Percentiles rank a stretch among this genome's conserved stretches.
phyloP scores from a whole-genome alignment of 92 coral and sea anemone genomes.

The Epizoanthus fatuus region DNA sequence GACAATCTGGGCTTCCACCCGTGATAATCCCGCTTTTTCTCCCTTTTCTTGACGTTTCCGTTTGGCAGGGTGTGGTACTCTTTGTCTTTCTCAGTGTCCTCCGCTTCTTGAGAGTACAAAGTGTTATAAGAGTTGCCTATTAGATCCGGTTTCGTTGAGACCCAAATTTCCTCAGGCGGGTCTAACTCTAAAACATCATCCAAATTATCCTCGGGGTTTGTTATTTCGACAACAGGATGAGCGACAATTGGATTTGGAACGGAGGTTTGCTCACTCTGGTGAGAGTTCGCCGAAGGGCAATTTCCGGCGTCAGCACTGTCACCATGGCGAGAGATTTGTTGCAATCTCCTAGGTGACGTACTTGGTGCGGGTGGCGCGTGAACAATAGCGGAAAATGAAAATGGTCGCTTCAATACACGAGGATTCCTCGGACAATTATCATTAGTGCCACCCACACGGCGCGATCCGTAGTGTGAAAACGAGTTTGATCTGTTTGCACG shows the following conservation, averaged over 20 bases:
- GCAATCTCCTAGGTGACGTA: background rate
- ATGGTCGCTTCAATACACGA: background rate
- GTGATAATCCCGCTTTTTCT: constrained; percentile 56
- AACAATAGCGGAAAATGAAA: constrained; percentile 16
- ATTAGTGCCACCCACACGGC: background rate
- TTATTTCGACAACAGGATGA: background rate
- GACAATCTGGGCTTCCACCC: constrained; percentile 86
- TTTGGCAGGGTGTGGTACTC: background rate
- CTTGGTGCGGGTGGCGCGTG: constrained; percentile 3
- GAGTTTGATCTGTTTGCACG: constrained; percentile 26
- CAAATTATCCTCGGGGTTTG: background rate
- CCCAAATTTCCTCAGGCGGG: constrained; percentile 13
- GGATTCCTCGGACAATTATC: background rate
- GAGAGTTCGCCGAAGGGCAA: background rate
- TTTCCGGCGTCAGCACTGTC: background rate
- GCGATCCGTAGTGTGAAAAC: background rate
- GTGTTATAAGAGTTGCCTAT: background rate
- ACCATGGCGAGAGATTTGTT: constrained; percentile 1
- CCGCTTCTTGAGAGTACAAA: background rate
- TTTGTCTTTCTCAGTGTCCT: background rate
- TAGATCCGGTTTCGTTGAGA: background rate
- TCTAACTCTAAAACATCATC: background rate
- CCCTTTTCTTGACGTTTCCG: constrained; percentile 21
- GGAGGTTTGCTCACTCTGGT: background rate
- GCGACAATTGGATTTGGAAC: background rate